Evolutionary conservation across 2,113 vertebrate species (phyloP).

Genomic region (Eolophus roseicapilla): DNA sequence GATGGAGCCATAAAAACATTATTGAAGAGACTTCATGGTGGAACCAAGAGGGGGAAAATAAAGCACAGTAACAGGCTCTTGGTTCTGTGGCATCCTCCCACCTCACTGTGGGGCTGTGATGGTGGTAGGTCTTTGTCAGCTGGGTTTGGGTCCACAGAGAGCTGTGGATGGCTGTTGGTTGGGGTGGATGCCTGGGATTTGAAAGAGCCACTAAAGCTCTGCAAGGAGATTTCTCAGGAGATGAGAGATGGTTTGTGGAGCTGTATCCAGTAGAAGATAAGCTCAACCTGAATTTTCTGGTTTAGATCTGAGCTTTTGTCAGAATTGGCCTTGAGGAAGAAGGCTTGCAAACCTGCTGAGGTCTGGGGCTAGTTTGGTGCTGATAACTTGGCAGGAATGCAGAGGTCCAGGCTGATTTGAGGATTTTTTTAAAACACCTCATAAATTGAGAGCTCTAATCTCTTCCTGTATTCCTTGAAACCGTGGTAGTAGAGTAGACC

Average conservation of each 20-base stretch:
- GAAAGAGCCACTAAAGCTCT: neutral
- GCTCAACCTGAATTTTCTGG: neutral
- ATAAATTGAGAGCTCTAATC: accelerated
- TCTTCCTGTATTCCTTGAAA: neutral
- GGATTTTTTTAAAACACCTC: neutral
- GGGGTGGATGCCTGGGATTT: neutral
- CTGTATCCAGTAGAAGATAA: neutral
- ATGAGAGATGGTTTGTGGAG: neutral
- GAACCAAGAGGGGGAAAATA: neutral
- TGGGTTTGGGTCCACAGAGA: neutral
- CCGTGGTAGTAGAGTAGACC: neutral
- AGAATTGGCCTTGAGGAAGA: neutral
- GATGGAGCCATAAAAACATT: conserved; percentile 54
- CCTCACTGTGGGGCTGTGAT: neutral
- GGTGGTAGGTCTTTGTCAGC: accelerated
- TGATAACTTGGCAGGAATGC: neutral
- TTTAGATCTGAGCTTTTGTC: neutral
- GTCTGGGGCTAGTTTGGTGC: neutral
- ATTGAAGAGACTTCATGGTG: neutral
- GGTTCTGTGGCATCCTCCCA: neutral
- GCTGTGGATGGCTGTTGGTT: neutral
- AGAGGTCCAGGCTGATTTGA: neutral
- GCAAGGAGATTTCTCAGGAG: neutral
- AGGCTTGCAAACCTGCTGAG: neutral
- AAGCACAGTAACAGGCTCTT: neutral